A percentile compares a stretch with the other conserved stretches of the same genome.
These are phyloP conservation scores for Piaya cayana DNA, from an alignment of 2,113 vertebrate species.

Conservation along the genomic window DNA sequence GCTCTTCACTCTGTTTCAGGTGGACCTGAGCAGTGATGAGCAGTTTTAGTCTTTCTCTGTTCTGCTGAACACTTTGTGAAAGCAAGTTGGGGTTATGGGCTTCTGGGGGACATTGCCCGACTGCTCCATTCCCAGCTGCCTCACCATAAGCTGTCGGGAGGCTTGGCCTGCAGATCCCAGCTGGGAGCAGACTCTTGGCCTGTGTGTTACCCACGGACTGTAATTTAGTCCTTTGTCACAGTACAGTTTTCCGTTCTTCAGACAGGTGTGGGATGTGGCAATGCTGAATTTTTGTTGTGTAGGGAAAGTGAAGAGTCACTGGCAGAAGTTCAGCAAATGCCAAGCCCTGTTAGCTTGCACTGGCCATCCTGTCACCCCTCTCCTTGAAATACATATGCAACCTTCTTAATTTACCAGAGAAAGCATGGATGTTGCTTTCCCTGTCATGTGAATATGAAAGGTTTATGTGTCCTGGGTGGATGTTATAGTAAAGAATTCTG, in stretches of 20 bases:
- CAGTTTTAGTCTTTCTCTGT: not conserved
- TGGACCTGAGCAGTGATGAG: not conserved
- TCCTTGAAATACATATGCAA: not conserved
- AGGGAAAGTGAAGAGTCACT: not conserved
- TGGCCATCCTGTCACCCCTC: not conserved
- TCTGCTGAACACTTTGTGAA: not conserved
- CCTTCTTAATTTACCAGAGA: not conserved
- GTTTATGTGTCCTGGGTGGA: not conserved
- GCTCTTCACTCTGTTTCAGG: not conserved
- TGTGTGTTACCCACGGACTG: not conserved
- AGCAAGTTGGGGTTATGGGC: not conserved
- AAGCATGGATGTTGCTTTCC: not conserved
- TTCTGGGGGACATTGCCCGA: not conserved
- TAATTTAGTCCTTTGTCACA: not conserved
- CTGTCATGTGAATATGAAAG: accelerated
- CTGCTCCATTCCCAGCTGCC: not conserved
- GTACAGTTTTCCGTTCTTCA: not conserved
- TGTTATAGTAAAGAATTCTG: not conserved
- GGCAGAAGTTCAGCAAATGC: not conserved
- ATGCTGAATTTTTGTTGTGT: not conserved
- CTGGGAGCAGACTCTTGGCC: not conserved
- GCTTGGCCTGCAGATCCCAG: not conserved
- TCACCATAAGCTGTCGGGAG: not conserved
- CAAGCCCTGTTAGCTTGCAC: not conserved
- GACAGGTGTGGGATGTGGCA: not conserved